Base-by-base conservation (phyloP, 37 sponge, comb jelly and placozoan genomes). In the Oopsacas minuta region DNA sequence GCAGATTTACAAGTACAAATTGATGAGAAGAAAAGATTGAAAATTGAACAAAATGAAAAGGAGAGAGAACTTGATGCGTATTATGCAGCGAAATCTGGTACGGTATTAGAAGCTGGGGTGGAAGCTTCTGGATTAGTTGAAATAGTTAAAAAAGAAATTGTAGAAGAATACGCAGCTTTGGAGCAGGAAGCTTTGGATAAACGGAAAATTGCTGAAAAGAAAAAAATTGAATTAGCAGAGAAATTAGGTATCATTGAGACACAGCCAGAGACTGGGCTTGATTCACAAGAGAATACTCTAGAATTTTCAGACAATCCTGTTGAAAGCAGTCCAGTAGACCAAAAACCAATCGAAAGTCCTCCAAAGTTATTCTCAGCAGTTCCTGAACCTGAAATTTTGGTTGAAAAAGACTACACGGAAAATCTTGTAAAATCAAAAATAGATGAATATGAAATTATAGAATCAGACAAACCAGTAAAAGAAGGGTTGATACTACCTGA, bases 151-250 rank as follows among this genome's bases (percentile, higher is more conserved):
- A 61, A 61, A n/a, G 17, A 61, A n/a, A 12, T 61, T 10, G 28
- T 61, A 61, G 75, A 61, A 20, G 30, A 61, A 61, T 61, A 61
- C 28, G 75, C 75, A n/a, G 75, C 30, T n/a, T 61, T 61, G 75
- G 75, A 61, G 75, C 7, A 61, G 30, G 75, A 61, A 61, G 75
- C 75, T 20, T 3, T 61, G 1, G 75, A 61, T 20, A 61, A 12
- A n/a, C 20, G 28, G 75, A 61, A 12, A 61, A 10, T 61, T 5
- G 75, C 75, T 61, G 75, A 61, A 61, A 3, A 61, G 75, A 61
- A n/a, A n/a, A 61, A 61, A 12, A 61, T 61, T 20, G 75, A 12
- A 25, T 10, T n/a, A 61, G 75, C 75, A 32, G 75, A 25, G 75
- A 61, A 61, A 34, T n/a, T 61, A 61, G 75, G 75, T 10, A 25